Conservation (phyloP, 2,113 vertebrate genomes). For the Tiliqua scincoides region DNA sequence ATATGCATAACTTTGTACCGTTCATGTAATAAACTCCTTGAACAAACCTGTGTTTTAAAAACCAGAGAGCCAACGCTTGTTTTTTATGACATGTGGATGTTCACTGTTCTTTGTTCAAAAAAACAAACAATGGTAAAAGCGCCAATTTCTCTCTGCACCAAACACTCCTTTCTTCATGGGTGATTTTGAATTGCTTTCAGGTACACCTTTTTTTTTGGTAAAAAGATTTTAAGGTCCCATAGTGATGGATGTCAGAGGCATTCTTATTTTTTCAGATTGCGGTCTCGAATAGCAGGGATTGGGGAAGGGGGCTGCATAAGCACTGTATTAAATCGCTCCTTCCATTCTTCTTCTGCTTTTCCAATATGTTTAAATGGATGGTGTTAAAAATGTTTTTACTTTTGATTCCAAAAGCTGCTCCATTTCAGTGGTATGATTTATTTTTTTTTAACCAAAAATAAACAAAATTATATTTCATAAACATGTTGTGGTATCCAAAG, state of each 20-base stretch:
- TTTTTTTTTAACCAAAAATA: conserved; percentile 72
- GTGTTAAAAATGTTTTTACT: conserved; percentile 43
- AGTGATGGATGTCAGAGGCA: conserved; percentile 23
- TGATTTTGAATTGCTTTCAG: conserved; percentile 34
- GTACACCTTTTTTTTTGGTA: conserved; percentile 51
- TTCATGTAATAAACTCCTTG: neutral
- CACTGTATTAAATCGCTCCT: neutral
- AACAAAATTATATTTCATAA: conserved; percentile 81
- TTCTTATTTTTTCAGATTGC: conserved; percentile 39
- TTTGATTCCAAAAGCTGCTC: conserved; percentile 44
- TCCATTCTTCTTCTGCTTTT: neutral
- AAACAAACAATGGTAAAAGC: neutral
- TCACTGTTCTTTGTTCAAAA: neutral
- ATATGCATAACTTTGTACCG: too few species aligned
- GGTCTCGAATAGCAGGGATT: neutral
- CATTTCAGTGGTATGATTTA: conserved; percentile 50
- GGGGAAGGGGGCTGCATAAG: neutral
- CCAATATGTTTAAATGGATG: conserved; percentile 58
- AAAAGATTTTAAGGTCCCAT: neutral
- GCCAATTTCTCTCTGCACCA: neutral
- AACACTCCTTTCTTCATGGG: neutral
- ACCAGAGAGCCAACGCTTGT: neutral
- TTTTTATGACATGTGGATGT: neutral
- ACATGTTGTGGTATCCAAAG: conserved; percentile 1
- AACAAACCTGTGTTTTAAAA: neutral